Conservation (phyloP, 2,113 vertebrate species). For the Aptenodytes forsteri region DNA sequence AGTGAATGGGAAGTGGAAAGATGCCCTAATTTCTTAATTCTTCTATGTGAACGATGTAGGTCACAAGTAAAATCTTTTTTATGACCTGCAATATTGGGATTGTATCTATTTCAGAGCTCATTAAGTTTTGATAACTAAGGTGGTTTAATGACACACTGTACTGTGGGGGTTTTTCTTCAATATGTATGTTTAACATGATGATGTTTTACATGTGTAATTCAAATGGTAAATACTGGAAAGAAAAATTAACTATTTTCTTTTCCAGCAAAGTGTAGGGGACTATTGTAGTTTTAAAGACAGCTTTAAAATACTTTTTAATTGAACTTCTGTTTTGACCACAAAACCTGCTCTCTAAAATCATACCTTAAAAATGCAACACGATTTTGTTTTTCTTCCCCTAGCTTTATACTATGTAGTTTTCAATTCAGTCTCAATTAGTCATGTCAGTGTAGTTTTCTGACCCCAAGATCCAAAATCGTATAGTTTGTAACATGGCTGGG, state of each 20-base stretch:
- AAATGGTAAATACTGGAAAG: conserved; percentile 10
- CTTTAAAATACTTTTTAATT: conserved; percentile 26
- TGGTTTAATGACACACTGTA: conserved; percentile 30
- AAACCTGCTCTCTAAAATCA: conserved; percentile 19
- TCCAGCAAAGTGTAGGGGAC: background rate
- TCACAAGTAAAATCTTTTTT: conserved; percentile 70
- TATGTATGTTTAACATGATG: background rate
- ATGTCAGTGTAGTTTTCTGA: conserved; percentile 13
- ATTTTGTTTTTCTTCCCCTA: background rate
- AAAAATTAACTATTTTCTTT: background rate
- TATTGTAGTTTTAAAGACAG: background rate
- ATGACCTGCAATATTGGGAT: conserved; percentile 66
- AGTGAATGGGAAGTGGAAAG: background rate
- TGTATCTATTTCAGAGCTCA: conserved; percentile 75
- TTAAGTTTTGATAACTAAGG: conserved; percentile 74
- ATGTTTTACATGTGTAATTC: conserved; percentile 4
- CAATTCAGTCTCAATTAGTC: conserved; percentile 9
- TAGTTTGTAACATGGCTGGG: background rate
- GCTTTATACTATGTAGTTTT: background rate
- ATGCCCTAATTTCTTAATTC: conserved; percentile 60
- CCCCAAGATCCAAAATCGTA: background rate
- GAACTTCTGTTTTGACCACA: conserved; percentile 15
- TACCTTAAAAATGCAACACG: background rate
- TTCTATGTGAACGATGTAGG: conserved; percentile 60
- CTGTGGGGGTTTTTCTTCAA: background rate